Conservation (phyloP, 1,140 invertebrate genomes). For the Sinonovacula constricta region DNA sequence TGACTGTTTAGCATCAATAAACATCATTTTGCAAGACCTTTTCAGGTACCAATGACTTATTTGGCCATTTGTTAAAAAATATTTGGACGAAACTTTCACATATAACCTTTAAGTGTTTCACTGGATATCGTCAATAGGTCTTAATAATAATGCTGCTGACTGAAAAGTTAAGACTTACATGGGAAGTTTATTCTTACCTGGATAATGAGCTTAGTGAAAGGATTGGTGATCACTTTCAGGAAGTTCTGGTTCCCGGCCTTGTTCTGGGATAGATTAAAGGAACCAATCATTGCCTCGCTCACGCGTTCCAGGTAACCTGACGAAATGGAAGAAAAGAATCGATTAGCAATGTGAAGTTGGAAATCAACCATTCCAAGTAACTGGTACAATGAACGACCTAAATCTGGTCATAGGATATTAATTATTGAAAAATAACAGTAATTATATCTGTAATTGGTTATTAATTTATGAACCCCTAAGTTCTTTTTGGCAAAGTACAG, state of each 20-base stretch:
- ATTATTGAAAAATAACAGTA: not conserved
- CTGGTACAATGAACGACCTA: not conserved
- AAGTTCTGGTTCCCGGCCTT: constrained; percentile 21
- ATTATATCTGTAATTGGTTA: not conserved
- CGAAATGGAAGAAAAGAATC: constrained; percentile 18
- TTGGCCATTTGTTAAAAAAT: not conserved
- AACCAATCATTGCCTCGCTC: constrained; percentile 21
- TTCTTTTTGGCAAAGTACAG: no score
- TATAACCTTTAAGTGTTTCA: not conserved
- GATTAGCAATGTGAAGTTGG: not conserved
- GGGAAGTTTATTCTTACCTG: constrained; percentile 17
- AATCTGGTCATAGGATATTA: not conserved
- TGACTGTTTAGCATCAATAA: not conserved
- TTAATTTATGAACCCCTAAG: not conserved
- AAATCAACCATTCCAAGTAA: no score
- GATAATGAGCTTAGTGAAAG: constrained; percentile 41
- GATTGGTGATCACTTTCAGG: constrained; percentile 42
- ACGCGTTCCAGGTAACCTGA: constrained; percentile 30
- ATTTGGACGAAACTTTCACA: not conserved
- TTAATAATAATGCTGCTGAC: no score
- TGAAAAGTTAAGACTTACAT: not conserved
- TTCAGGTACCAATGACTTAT: no score
- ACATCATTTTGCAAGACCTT: no score
- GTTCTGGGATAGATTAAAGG: constrained; percentile 22
- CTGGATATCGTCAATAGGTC: not conserved